Percentiles rank a stretch among this genome's conserved stretches.
These are phyloP conservation scores for Sesia apiformis DNA, from an alignment of 2,888 invertebrate genomes.

Conservation along the genomic window DNA sequence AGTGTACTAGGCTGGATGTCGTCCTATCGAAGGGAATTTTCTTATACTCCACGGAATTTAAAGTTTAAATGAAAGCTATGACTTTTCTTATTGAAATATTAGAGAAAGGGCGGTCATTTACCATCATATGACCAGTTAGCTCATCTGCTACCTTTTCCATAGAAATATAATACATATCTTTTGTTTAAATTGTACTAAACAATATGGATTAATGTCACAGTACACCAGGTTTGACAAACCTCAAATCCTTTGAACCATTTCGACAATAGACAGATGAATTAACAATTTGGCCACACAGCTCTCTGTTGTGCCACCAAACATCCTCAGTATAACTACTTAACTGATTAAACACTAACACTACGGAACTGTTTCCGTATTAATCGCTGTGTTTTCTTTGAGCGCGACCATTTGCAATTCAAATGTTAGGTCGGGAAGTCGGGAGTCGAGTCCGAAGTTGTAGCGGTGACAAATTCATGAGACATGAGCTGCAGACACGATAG, in stretches of 20 bases:
- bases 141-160: too few relatives aligned
- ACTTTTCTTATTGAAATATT: too few relatives aligned
- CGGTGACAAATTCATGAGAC: constrained; percentile 7
- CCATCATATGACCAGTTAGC: too few relatives aligned
- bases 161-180: too few relatives aligned
- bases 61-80: too few relatives aligned
- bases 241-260: background rate
- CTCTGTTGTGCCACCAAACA: background rate
- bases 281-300: constrained; percentile 4
- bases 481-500: background rate
- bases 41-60: too few relatives aligned
- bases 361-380: constrained; percentile 43
- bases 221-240: too few relatives aligned
- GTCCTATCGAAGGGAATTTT: too few relatives aligned
- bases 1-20: too few relatives aligned
- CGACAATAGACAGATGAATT: constrained; percentile 3
- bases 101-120: too few relatives aligned
- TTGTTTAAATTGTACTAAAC: too few relatives aligned
- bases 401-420: constrained; percentile 59
- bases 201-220: too few relatives aligned
- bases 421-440: constrained; percentile 15
- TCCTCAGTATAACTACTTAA: constrained; percentile 27
- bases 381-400: constrained; percentile 60
- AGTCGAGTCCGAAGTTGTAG: constrained; percentile 20
- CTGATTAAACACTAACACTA: constrained; percentile 49